Base-by-base conservation (phyloP, 2,797 vertebrate species). In the Yasuhikotakia modesta region DNA sequence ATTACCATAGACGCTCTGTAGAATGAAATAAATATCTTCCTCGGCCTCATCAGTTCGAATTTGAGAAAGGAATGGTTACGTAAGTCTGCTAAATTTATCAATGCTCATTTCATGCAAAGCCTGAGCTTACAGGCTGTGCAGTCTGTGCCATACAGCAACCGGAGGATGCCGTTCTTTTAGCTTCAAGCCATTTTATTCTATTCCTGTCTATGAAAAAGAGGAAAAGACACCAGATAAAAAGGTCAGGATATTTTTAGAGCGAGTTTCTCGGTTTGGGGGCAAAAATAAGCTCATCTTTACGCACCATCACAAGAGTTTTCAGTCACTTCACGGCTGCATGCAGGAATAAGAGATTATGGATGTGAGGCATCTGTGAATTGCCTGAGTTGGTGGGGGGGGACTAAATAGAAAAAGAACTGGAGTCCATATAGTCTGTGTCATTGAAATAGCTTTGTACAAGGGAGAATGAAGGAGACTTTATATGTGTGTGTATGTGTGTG, bases 21-120 rank as follows among this genome's bases (percentile, higher is more conserved):
- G 68, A 84, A 80, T 82, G 70, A 84, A 81, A 83, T 86, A 69
- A 79, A 87, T 80, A 83, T 87, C 82, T 85, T 86, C 90, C 91
- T 86, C 90, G 91, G 90, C 90, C 86, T 93, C 90, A 92, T 92
- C 90, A 91, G 88, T 87, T 85, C 87, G 87, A 92, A 92, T 91
- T 88, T 84, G 90, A 92, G 86, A 84, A 90, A 92, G 85, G 69
- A 67, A 81, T 70, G 83, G 90, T 93, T 93, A 91, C 70, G 83
- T 93, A 93, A 93, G 85, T 73, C 87, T 75, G 91, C 91, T 92
- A 93, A 91, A 94, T 93, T 91, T 92, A 92, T 92, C 91, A 90
- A 90, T 87, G 86, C 89, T 92, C 87, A 86, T 91, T 92, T 92
- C 87, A 91, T 90, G 90, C 89, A 89, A 91, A 92, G 90, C 89